Conservation (phyloP, 2,113 vertebrate genomes). For the Gallinago jamesoni region DNA sequence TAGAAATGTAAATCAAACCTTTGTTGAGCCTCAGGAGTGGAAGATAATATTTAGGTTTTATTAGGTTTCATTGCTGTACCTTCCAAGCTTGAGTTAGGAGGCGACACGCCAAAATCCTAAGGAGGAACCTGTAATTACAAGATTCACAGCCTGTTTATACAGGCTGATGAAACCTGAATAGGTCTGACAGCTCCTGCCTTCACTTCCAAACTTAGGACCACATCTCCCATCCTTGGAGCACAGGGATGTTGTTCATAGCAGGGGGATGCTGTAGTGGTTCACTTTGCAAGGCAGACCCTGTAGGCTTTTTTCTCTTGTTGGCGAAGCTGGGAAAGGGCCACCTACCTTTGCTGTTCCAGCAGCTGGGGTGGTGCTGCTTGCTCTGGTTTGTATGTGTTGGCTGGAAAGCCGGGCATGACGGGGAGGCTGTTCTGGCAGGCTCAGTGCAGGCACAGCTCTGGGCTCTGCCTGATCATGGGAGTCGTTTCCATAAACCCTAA, state of each 20-base stretch:
- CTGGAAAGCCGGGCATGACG: neutral
- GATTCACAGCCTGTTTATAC: constrained; percentile 29
- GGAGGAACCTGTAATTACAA: neutral
- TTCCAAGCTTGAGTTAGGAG: neutral
- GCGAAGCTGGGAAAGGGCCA: neutral
- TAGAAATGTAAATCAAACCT: constrained; percentile 56
- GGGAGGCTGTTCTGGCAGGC: neutral
- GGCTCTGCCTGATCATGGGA: neutral
- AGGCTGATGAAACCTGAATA: neutral
- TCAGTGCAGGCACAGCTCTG: neutral
- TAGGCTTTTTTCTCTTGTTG: neutral
- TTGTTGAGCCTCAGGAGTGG: neutral
- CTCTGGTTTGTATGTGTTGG: neutral
- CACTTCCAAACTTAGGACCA: neutral
- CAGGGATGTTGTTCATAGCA: neutral
- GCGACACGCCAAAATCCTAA: constrained; percentile 21
- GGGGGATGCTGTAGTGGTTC: neutral
- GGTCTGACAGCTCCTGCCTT: neutral
- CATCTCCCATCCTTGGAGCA: neutral
- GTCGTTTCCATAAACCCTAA: neutral
- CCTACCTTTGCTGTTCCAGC: neutral
- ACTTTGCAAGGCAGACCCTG: neutral
- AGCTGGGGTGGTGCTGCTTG: neutral
- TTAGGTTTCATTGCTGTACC: constrained; percentile 3
- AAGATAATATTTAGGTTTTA: constrained; percentile 43